Evolutionary conservation across 2,888 invertebrate genomes (phyloP), one percentile per base, ranked within the genome.

Genomic region (Teleogryllus oceanicus): DNA sequence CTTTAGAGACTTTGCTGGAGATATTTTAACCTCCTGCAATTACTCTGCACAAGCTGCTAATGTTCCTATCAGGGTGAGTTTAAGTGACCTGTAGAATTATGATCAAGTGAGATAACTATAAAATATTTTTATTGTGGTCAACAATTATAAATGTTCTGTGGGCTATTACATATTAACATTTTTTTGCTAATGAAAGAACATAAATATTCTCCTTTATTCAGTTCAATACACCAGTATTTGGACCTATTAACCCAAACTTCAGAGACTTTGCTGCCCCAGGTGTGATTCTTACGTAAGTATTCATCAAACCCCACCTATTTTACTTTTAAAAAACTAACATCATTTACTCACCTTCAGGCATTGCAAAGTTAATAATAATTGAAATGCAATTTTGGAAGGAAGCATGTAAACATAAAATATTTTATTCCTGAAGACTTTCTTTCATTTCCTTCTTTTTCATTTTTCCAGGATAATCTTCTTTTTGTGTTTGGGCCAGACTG

Each of bases 251-350:
- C 79, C 95, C 96, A 0, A 94, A 94, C 85, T 97, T 98, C 85
- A 97, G 96, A 0, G 96, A 97, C 86, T 98, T 97, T 85, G 97
- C 97, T 81, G 97, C 97, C 2, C 97, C 97, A 2, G 97, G 97
- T 82, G 92, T 97, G 78, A 94, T 97, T 83, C 87, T 97, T 78
- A 95, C 95, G 94, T 94, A 86, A 91, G 91, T 51, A 79, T 79
- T 80, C 13, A 62, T 62, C n/a, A 62, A 5, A 10, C 62, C 4
- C 13, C n/a, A 12, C 11, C 62, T 62, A 16, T 62, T 62, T 62
- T 37, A 37, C 37, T 37, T 37, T 37, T 5, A 8, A 37, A 37
- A 37, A 37, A 8, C 37, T 8, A 37, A 37, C 37, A 8, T 37
- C 37, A 37, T 37, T 37, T 8, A 37, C 8, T 37, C 8, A 12